phyloP scores from a whole-genome alignment of 2,888 invertebrate species.

The Aspidiotus rigidus region DNA sequence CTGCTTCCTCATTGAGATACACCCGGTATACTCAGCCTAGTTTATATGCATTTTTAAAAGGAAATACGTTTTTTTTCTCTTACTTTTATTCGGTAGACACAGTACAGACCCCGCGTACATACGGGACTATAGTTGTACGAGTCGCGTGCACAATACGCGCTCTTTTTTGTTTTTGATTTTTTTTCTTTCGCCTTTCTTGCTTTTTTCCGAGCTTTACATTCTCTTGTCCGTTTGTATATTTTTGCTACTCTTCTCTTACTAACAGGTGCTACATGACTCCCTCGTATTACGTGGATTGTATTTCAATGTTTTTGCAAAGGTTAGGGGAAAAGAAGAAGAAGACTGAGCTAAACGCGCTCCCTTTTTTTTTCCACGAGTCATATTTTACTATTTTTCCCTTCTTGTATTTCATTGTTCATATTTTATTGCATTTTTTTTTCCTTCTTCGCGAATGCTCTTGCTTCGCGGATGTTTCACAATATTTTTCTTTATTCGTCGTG shows the following conservation, averaged over 20 bases:
- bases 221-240: background rate
- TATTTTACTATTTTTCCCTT: constrained; percentile 2
- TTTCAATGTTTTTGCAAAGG: constrained; percentile 28
- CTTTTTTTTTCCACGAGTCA: background rate
- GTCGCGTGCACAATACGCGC: too few species aligned
- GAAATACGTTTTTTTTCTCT: constrained; percentile 13
- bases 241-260: background rate
- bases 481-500: too few species aligned
- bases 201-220: background rate
- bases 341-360: background rate
- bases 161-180: too few species aligned
- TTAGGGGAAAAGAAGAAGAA: background rate
- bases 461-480: too few species aligned
- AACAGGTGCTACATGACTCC: constrained; percentile 32
- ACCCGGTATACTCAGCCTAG: background rate
- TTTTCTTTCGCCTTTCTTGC: background rate
- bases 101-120: background rate
- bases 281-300: constrained; percentile 33
- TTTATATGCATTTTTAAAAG: constrained; percentile 28
- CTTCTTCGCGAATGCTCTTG: background rate
- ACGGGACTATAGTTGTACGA: too few species aligned
- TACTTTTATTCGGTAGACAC: constrained; percentile 4
- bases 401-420: background rate
- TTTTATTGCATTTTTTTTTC: constrained; percentile 2
- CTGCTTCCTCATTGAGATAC: background rate